Evolutionary conservation across 2,888 invertebrate species (phyloP), one percentile per base, ranked within the genome.

Genomic region (Trissolcus brochymenae): DNA sequence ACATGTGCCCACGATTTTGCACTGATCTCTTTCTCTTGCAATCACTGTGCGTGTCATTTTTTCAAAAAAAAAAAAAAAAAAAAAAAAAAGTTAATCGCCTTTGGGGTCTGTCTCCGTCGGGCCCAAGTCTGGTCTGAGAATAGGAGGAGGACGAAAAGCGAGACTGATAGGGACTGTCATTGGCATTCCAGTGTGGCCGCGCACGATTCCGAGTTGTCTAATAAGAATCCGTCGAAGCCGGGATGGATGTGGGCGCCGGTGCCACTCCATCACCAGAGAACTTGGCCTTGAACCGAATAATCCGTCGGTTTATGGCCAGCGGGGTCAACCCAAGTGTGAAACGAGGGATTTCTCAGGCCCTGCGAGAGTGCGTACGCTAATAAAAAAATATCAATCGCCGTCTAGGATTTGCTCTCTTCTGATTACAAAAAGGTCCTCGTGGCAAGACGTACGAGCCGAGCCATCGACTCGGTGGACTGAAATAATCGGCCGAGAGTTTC

Each of bases 241-340:
- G 55, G 72, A 79, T 72, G 71, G 76, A 72, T 72, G 78, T 70
- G 68, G 59, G 50, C 61, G 60, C 60, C 50, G 54, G 66, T 59
- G 74, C 56, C 74, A 71, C 78, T 78, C 78, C 70, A 75, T 75
- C 78, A 75, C 75, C 56, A 46, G 67, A 67, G 61, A 56, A 72
- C 65, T 75, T 59, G 74, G 59, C 49, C 25, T 57, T 43, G 14
- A 40, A 21, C 29, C 13, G 67, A 57, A 75, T 71, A 75, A 71
- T 72, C 71, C 54, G 64, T 51, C 57, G 62, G 29, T 62, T 64
- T 71, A 71, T 71, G 64, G 57, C 16, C 57, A 59, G 57, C 56
- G 35, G 71, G 62, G 71, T 71, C 71, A 71, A 64, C 25, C 56
- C 83, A 85, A 87, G 87, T 88, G 88, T 87, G 85, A 88, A 88